Evolutionary conservation across 2,797 vertebrate genomes (phyloP).

Genomic region (Heliangelus exortis): DNA sequence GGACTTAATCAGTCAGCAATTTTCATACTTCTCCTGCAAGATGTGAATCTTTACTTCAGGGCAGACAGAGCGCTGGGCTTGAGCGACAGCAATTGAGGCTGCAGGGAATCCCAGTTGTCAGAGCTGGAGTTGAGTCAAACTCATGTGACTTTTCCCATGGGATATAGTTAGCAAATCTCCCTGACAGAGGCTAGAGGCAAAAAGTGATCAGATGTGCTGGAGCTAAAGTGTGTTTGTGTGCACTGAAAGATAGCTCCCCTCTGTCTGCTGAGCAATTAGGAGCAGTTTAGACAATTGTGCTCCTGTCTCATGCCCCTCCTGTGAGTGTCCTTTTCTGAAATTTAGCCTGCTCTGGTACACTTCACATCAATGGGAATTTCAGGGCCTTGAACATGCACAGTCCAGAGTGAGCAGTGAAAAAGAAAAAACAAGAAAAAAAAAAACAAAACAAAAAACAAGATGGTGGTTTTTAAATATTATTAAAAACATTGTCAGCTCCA

Average conservation of each 20-base stretch:
- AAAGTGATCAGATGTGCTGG: slow-evolving; percentile 75
- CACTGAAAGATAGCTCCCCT: slow-evolving; percentile 47
- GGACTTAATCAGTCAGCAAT: slow-evolving; percentile 90
- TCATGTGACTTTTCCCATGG: slow-evolving; percentile 75
- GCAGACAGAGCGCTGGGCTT: slow-evolving; percentile 62
- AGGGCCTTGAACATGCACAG: not conserved
- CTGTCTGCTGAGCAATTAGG: slow-evolving; percentile 76
- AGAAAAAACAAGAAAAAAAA: not conserved
- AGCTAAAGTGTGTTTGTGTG: slow-evolving; percentile 68
- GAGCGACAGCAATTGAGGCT: slow-evolving; percentile 78
- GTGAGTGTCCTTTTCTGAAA: not conserved
- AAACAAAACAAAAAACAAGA: no score
- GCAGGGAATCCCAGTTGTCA: slow-evolving; percentile 80
- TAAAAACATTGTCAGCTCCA: not conserved
- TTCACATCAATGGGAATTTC: not conserved
- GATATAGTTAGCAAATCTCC: slow-evolving; percentile 81
- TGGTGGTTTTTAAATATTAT: not conserved
- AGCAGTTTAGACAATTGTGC: slow-evolving; percentile 25
- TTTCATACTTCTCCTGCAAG: slow-evolving; percentile 82
- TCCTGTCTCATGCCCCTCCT: not conserved
- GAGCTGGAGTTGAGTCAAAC: slow-evolving; percentile 75
- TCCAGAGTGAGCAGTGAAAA: not conserved
- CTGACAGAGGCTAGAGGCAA: slow-evolving; percentile 84
- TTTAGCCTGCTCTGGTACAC: not conserved
- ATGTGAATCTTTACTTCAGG: slow-evolving; percentile 80